Evolutionary conservation across 2,113 vertebrate species (phyloP), one percentile per base, ranked within the genome.

Genomic region (Gambusia holbrooki): DNA sequence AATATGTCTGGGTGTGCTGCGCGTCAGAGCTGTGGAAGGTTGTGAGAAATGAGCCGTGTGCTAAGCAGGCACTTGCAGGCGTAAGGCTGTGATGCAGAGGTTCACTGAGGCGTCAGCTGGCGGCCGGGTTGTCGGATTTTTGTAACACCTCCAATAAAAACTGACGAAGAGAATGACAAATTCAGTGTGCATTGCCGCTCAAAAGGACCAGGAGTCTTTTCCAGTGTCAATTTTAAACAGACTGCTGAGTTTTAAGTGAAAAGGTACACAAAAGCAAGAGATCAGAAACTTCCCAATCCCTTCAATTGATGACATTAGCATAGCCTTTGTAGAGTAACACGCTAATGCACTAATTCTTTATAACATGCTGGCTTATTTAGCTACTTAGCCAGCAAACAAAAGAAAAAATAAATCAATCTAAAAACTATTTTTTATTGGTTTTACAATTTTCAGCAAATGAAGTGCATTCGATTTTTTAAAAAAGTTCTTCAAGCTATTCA

Each of bases 21-120:
- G 74, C 7, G 60, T 79, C 71, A 81, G 62, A 62, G 71, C 62
- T 35, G 45, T 66, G 76, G 80, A 88, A 82, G 73, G 42, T 45
- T 33, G 69, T 77, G 64, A 63, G 30, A 81, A 84, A 80, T 58
- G 84, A 84, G 60, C 74, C 73, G 42, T 61, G 81, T 29, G 67
- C 76, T 75, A 68, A 72, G 63, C 25, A 37, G 73, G 66, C 25
- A 17, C 40, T 69, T 42, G 66, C 74, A 66, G 73, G 74, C 67
- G 71, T 69, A 33, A 70, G 73, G 65, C 54, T 81, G 69, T 74
- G 75, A 75, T n/a, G 11, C 30, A 32, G 62, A 63, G 15, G 30
- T 9, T 30, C 19, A 32, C 17, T 17, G 62, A 63, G 62, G 13
- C 5, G 25, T n/a, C 22, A n/a, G 25, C 51, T 58, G 51, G 22